Conservation (phyloP, 1,140 invertebrate species). For the Eurosta solidaginis region DNA sequence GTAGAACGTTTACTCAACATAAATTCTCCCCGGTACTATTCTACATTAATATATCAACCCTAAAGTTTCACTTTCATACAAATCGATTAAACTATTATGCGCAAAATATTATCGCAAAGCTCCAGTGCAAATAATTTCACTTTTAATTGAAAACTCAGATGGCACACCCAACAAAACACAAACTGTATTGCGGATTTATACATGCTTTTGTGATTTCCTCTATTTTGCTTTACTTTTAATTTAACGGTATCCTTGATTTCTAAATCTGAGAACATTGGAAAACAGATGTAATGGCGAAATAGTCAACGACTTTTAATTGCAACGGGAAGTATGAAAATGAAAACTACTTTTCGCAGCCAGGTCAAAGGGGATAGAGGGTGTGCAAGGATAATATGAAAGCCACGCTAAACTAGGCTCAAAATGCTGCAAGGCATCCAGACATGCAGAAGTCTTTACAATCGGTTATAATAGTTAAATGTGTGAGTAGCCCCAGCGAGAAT, state of each 20-base stretch:
- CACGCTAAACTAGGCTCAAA: too few relatives aligned
- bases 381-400: too few relatives aligned
- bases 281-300: background rate
- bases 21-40: too few relatives aligned
- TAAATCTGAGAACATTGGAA: background rate
- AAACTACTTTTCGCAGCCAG: background rate
- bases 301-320: slow-evolving; percentile 18
- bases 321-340: background rate
- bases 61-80: background rate
- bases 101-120: background rate
- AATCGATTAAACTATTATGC: background rate
- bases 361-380: background rate
- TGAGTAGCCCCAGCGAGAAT: too few relatives aligned
- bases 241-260: background rate
- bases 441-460: too few relatives aligned
- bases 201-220: background rate
- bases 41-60: too few relatives aligned
- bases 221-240: background rate
- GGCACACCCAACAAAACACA: background rate
- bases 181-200: background rate
- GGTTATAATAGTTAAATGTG: too few relatives aligned
- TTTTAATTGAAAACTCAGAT: slow-evolving; percentile 18
- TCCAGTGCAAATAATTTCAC: background rate
- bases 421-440: too few relatives aligned
- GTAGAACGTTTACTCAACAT: too few relatives aligned